Percentiles rank a stretch among this genome's conserved stretches.
phyloP scores from a whole-genome alignment of 2,113 vertebrate species.

The Pungitius pungitius region DNA sequence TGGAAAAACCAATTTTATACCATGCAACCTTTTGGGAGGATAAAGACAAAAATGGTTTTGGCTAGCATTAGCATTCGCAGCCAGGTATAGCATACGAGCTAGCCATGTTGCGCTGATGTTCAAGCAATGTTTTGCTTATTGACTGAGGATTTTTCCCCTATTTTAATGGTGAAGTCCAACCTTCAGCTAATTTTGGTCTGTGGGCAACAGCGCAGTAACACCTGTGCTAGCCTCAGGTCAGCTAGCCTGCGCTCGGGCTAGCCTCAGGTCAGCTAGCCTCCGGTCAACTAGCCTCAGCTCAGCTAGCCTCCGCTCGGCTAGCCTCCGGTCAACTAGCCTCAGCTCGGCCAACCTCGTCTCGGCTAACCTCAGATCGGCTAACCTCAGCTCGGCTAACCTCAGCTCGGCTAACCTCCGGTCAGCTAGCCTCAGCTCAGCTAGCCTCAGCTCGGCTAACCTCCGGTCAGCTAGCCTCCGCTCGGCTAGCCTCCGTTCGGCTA shows the following conservation, averaged over 20 bases:
- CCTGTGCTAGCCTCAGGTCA: background rate
- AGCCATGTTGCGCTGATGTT: too few relatives aligned
- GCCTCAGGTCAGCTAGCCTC: background rate
- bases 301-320: background rate
- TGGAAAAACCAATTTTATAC: background rate
- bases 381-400: background rate
- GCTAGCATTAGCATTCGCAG: background rate
- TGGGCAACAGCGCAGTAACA: background rate
- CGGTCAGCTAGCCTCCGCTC: background rate
- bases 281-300: background rate
- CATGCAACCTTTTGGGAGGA: background rate
- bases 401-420: background rate
- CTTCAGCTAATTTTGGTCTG: background rate
- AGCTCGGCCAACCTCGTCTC: too few relatives aligned
- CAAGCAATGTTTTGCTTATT: background rate
- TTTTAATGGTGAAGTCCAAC: background rate
- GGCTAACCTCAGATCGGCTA: background rate
- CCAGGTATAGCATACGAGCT: background rate
- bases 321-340: background rate
- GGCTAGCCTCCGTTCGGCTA: too few relatives aligned
- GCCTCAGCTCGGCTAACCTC: background rate
- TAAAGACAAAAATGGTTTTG: background rate
- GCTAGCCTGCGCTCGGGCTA: background rate
- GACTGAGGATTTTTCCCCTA: background rate
- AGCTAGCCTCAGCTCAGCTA: background rate